A percentile compares a stretch with the other conserved stretches of the same genome.
phyloP scores from a whole-genome alignment of 2,113 vertebrate genomes.

The Gallinago media region DNA sequence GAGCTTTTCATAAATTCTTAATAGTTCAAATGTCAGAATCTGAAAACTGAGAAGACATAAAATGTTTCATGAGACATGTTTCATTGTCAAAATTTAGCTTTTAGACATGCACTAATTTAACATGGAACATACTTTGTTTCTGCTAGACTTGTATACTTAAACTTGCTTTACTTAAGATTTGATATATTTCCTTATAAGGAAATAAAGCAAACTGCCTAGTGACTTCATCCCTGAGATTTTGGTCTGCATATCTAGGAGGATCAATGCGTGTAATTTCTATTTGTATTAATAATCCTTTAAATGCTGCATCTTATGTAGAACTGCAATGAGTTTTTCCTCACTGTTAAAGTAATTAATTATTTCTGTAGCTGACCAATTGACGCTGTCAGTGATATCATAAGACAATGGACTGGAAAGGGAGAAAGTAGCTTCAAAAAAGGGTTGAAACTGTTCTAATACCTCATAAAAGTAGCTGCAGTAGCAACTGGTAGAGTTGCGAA shows the following conservation, averaged over 20 bases:
- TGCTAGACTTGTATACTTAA: not conserved
- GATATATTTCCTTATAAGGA: not conserved
- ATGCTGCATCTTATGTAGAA: not conserved
- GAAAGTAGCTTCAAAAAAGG: not conserved
- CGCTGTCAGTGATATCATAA: not conserved
- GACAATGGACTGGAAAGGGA: not conserved
- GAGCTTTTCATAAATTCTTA: not conserved
- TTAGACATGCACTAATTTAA: not conserved
- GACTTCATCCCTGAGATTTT: not conserved
- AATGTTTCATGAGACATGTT: not conserved
- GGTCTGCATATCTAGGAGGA: not conserved
- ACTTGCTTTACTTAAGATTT: not conserved
- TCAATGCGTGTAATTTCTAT: not conserved
- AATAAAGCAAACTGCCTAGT: not conserved
- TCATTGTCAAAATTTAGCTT: not conserved
- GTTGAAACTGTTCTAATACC: not conserved
- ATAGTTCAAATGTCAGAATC: not conserved
- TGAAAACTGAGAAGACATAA: not conserved
- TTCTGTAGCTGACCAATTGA: not conserved
- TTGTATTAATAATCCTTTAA: not conserved
- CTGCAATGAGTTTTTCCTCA: not conserved
- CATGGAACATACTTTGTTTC: not conserved
- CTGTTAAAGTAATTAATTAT: not conserved
- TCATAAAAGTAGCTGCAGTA: not conserved
- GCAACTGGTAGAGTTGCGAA: not conserved